Percentiles rank a stretch among this genome's conserved stretches.
Evolutionary conservation across 2,797 vertebrate species (phyloP).

Genomic region (Myripristis jacobus): DNA sequence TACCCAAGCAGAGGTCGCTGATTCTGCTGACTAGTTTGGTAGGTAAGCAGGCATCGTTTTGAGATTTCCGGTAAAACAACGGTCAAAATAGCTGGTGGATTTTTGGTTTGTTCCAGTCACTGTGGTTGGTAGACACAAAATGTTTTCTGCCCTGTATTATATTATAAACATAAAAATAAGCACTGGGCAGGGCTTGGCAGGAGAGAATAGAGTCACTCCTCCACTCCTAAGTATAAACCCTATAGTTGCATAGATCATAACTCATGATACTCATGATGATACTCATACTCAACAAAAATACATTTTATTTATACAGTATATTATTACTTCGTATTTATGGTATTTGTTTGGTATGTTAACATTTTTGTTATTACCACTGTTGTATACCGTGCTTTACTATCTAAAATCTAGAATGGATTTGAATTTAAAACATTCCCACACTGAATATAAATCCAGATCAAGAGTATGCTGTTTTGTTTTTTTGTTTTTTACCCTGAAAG

Average conservation of each 20-base stretch:
- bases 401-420: neutral
- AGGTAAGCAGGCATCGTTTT: neutral
- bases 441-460: neutral
- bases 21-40: too few species aligned
- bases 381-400: too few species aligned
- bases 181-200: neutral
- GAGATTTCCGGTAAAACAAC: neutral
- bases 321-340: too few species aligned
- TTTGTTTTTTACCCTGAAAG: too few species aligned
- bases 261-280: too few species aligned
- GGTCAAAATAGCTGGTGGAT: neutral
- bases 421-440: neutral
- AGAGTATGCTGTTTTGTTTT: too few species aligned
- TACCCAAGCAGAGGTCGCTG: neutral
- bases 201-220: neutral
- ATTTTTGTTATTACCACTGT: too few species aligned
- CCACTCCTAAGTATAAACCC: too few species aligned
- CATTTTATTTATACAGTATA: too few species aligned
- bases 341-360: too few species aligned
- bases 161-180: constrained; percentile 18
- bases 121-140: neutral
- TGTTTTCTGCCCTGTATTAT: neutral
- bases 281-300: too few species aligned
- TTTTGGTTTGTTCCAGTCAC: neutral
- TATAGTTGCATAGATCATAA: too few species aligned